Evolutionary conservation across 1,140 invertebrate genomes (phyloP).

Genomic region (Drosophila melanica): DNA sequence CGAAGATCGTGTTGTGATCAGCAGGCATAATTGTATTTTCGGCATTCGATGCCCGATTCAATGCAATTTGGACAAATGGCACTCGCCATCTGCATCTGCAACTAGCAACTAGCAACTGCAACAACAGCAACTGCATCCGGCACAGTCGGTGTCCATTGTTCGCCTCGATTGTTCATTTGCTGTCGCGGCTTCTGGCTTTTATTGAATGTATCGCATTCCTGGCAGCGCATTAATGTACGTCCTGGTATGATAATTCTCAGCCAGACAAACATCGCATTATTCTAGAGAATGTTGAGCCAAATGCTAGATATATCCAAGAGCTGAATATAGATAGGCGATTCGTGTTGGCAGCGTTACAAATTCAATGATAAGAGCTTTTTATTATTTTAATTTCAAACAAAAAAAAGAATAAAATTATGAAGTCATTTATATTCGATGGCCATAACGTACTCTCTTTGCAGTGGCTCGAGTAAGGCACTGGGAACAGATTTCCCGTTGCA

Average conservation of each 20-base stretch:
- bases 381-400: too few relatives aligned
- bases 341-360: not conserved
- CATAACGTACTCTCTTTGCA: too few relatives aligned
- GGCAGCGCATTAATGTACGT: constrained; percentile 66
- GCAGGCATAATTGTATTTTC: constrained; percentile 75
- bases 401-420: too few relatives aligned
- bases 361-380: not conserved
- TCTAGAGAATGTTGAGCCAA: constrained; percentile 57
- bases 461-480: too few relatives aligned
- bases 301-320: constrained; percentile 46
- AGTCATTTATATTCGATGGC: too few relatives aligned
- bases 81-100: constrained; percentile 33
- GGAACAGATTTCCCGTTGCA: too few relatives aligned
- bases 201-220: constrained; percentile 62
- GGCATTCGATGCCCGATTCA: constrained; percentile 65
- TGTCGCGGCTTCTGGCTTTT: constrained; percentile 51
- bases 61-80: constrained; percentile 71
- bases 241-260: constrained; percentile 73
- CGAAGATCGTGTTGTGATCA: constrained; percentile 67
- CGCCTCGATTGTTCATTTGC: constrained; percentile 42
- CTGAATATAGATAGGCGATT: constrained; percentile 1
- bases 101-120: constrained; percentile 20
- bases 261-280: constrained; percentile 45
- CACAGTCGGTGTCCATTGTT: constrained; percentile 60
- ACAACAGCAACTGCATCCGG: constrained; percentile 38